A percentile compares a stretch with the other conserved stretches of the same genome.
phyloP scores from a whole-genome alignment of 2,888 invertebrate genomes.

The Xanthorhoe spadicearia region DNA sequence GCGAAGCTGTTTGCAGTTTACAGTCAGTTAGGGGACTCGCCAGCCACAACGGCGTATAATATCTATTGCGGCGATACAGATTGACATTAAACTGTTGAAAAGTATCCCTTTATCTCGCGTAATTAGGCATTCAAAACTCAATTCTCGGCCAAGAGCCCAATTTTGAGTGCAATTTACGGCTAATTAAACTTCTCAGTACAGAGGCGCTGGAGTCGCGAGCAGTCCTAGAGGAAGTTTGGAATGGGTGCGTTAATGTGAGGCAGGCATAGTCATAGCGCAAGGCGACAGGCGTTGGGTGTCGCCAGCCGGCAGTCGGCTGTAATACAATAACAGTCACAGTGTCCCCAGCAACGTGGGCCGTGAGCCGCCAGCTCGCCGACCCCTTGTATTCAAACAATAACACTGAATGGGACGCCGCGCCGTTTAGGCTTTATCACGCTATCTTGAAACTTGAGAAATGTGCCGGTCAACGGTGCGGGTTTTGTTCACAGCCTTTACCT shows the following conservation, averaged over 20 bases:
- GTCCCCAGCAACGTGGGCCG: conserved; percentile 35
- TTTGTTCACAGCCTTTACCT: conserved; percentile 14
- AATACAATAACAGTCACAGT: conserved; percentile 62
- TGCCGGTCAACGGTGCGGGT: conserved; percentile 13
- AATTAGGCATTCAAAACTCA: conserved; percentile 80
- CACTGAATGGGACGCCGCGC: conserved; percentile 23
- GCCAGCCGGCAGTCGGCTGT: conserved; percentile 27
- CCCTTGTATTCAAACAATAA: conserved; percentile 31
- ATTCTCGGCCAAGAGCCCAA: conserved; percentile 75
- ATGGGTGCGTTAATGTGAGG: conserved; percentile 64
- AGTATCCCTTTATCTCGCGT: conserved; percentile 72
- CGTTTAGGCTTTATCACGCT: conserved; percentile 27
- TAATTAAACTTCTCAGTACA: conserved; percentile 80
- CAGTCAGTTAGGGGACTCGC: conserved; percentile 27
- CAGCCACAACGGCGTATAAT: conserved; percentile 32
- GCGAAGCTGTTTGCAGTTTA: conserved; percentile 30
- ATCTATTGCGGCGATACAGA: conserved; percentile 58
- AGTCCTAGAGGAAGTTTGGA: conserved; percentile 63
- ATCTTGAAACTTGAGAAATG: conserved; percentile 25
- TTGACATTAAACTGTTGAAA: conserved; percentile 68
- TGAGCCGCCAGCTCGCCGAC: conserved; percentile 38
- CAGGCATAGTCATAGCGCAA: conserved; percentile 35
- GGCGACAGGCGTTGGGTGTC: conserved; percentile 30
- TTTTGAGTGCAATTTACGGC: conserved; percentile 79
- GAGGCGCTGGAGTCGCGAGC: conserved; percentile 57